phyloP scores from a whole-genome alignment of 2,888 invertebrate genomes.

The Maniola hyperantus region DNA sequence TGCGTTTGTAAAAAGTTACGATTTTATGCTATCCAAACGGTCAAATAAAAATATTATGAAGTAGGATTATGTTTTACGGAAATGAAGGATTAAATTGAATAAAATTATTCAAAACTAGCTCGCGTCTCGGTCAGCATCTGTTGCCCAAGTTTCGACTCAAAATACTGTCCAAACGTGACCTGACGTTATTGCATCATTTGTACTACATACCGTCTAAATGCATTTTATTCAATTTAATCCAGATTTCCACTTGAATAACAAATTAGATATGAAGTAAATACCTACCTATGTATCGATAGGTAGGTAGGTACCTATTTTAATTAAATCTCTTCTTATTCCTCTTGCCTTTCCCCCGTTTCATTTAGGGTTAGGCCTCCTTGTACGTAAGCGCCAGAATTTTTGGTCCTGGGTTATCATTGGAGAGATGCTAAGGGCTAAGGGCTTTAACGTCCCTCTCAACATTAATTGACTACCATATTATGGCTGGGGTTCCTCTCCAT shows the following conservation, averaged over 20 bases:
- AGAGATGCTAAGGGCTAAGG: too few relatives aligned
- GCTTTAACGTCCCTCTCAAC: too few relatives aligned
- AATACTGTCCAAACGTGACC: slow-evolving; percentile 67
- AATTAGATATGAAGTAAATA: not conserved
- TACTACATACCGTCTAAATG: slow-evolving; percentile 40
- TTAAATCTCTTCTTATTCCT: too few relatives aligned
- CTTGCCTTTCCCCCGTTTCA: too few relatives aligned
- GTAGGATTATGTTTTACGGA: slow-evolving; percentile 10
- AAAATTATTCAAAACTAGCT: slow-evolving; percentile 43
- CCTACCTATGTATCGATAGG: not conserved
- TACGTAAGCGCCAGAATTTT: too few relatives aligned
- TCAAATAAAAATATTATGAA: slow-evolving; percentile 2
- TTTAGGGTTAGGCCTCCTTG: too few relatives aligned
- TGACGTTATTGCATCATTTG: slow-evolving; percentile 48
- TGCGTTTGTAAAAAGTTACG: too few relatives aligned
- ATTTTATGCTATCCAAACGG: not conserved
- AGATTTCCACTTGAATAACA: slow-evolving; percentile 2
- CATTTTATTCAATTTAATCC: slow-evolving; percentile 35
- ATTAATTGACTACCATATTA: too few relatives aligned
- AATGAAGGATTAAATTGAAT: slow-evolving; percentile 31
- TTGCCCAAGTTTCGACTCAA: slow-evolving; percentile 46
- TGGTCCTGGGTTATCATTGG: too few relatives aligned
- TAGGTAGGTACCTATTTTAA: not conserved
- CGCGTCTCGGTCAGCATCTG: slow-evolving; percentile 45
- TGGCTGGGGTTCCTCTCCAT: too few relatives aligned